Evolutionary conservation across 92 coral and sea anemone species (phyloP).

Genomic region (Paragorgia papillata): DNA sequence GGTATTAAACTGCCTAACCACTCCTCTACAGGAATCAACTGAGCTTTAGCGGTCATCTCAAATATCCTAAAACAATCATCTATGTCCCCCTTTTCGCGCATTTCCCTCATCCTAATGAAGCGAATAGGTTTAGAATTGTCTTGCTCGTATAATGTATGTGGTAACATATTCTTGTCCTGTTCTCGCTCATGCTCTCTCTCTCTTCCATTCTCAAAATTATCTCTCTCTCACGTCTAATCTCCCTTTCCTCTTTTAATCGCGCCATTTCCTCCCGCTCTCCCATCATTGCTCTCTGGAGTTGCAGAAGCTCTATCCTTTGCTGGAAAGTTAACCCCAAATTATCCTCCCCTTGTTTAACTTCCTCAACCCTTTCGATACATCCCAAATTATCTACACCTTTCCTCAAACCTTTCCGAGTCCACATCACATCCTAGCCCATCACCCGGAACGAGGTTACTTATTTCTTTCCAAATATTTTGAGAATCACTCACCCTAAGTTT

Average conservation of each 20-base stretch:
- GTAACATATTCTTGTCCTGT: neutral
- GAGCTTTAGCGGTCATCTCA: conserved; percentile 72
- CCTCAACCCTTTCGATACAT: neutral
- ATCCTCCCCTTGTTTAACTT: neutral
- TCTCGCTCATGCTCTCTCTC: conserved; percentile 21
- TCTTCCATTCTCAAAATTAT: conserved; percentile 24
- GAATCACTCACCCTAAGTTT: conserved; percentile 34
- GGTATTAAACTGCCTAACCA: conserved; percentile 66
- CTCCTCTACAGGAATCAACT: conserved; percentile 54
- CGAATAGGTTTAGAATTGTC: neutral
- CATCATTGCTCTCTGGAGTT: conserved; percentile 17
- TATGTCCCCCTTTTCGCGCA: conserved; percentile 62
- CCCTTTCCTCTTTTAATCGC: neutral
- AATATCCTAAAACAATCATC: conserved; percentile 64
- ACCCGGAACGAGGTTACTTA: neutral
- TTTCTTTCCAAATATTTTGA: neutral
- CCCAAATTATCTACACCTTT: neutral
- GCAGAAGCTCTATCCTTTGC: conserved; percentile 29
- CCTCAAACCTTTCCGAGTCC: neutral
- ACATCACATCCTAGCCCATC: neutral
- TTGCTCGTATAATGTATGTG: too few species aligned
- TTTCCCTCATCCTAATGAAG: conserved; percentile 53
- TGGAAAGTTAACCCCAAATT: neutral
- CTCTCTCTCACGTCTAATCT: conserved; percentile 43
- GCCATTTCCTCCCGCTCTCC: conserved; percentile 13